Conservation (phyloP, 2,888 invertebrate species). For the Peribatodes rhomboidaria region DNA sequence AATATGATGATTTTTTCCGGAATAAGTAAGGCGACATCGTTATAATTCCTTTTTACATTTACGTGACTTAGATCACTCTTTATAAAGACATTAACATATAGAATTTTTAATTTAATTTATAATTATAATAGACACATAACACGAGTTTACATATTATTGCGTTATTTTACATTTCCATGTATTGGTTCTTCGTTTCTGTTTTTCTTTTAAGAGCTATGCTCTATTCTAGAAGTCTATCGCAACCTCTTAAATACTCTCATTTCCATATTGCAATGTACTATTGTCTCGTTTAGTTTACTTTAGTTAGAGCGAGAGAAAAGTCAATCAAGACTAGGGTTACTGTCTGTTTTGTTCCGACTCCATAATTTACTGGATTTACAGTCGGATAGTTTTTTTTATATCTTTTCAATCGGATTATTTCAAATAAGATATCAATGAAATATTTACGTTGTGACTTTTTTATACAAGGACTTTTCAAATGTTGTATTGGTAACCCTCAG, state of each 20-base stretch:
- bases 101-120: conserved; percentile 71
- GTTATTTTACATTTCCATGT: conserved; percentile 75
- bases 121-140: conserved; percentile 67
- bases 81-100: conserved; percentile 86
- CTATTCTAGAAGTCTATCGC: conserved; percentile 41
- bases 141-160: conserved; percentile 53
- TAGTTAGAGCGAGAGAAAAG: no score
- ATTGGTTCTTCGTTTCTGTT: conserved; percentile 55
- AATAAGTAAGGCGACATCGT: conserved; percentile 65
- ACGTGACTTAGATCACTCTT: conserved; percentile 82
- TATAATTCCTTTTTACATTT: conserved; percentile 81
- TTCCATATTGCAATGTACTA: background rate
- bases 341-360: no score
- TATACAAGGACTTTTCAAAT: no score
- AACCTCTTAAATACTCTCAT: background rate
- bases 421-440: no score
- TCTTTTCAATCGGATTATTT: no score
- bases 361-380: no score
- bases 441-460: no score
- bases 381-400: no score
- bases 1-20: conserved; percentile 57
- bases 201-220: conserved; percentile 59
- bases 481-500: no score
- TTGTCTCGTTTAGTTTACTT: no score
- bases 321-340: no score